phyloP scores from a whole-genome alignment of 2,797 vertebrate genomes.

The Poeciliopsis turneri region DNA sequence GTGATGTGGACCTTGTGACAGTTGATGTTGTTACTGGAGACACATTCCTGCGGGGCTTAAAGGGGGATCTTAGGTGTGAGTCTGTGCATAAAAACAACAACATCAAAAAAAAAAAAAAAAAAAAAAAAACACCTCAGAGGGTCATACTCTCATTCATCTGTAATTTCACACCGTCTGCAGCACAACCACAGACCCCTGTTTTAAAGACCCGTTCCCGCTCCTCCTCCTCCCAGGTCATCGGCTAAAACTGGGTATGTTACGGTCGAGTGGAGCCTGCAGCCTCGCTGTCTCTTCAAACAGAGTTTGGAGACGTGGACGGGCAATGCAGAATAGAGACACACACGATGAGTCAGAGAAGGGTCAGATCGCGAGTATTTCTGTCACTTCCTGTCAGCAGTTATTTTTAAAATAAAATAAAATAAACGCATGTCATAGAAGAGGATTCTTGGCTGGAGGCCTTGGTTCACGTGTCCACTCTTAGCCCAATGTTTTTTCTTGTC shows the following conservation, averaged over 20 bases:
- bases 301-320: conserved; percentile 24
- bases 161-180: conserved; percentile 60
- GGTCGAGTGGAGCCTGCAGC: conserved; percentile 32
- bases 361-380: conserved; percentile 12
- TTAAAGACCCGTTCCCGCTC: conserved; percentile 35
- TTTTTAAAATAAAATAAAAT: not conserved
- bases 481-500: conserved; percentile 6
- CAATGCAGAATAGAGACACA: conserved; percentile 26
- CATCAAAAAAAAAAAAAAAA: conserved; percentile 7
- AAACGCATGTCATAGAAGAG: not conserved
- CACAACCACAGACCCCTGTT: conserved; percentile 43
- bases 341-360: conserved; percentile 17
- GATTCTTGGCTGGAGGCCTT: conserved; percentile 1
- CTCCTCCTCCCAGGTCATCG: conserved; percentile 24
- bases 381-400: conserved; percentile 11
- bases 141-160: conserved; percentile 52
- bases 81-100: conserved; percentile 45
- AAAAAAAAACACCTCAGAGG: conserved; percentile 35
- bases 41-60: conserved; percentile 67
- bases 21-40: conserved; percentile 75
- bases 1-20: conserved; percentile 68
- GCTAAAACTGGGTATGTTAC: conserved; percentile 41
- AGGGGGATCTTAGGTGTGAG: conserved; percentile 59
- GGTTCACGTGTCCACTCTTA: not conserved
- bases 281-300: conserved; percentile 8